Percentiles rank a stretch among this genome's conserved stretches.
phyloP scores from a whole-genome alignment of 2,113 vertebrate genomes.

The Tichodroma muraria region DNA sequence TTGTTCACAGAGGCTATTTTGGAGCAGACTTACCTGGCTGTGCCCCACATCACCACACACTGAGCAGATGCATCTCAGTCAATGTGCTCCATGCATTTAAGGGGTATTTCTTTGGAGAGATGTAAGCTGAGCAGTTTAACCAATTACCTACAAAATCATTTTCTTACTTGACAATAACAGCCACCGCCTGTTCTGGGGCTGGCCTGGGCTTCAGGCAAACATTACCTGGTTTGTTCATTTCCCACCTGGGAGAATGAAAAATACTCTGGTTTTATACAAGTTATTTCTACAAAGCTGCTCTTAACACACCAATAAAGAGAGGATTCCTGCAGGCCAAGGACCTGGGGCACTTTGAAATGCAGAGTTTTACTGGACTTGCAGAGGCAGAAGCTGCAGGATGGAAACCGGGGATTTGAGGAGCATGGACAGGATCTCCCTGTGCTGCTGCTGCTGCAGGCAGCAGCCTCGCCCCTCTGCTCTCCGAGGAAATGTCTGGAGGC shows the following conservation, averaged over 20 bases:
- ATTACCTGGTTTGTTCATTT: neutral
- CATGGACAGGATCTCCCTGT: neutral
- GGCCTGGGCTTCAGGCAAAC: neutral
- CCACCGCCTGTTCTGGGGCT: neutral
- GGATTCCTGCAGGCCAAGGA: neutral
- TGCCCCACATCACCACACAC: neutral
- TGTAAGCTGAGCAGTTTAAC: neutral
- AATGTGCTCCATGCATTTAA: neutral
- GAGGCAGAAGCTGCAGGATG: neutral
- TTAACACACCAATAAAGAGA: neutral
- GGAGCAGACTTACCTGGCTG: neutral
- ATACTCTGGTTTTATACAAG: neutral
- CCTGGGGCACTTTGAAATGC: neutral
- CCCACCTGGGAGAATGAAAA: neutral
- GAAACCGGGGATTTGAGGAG: neutral
- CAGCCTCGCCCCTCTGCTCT: neutral
- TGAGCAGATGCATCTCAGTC: neutral
- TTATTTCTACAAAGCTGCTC: neutral
- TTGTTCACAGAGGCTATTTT: neutral
- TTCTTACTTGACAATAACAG: neutral
- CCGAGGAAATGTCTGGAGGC: neutral
- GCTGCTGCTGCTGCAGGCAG: neutral
- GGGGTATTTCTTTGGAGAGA: neutral
- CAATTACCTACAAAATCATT: constrained; percentile 3
- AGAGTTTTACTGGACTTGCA: neutral